These are phyloP conservation scores for Corythornis madagascariensis DNA, from an alignment of 2,113 vertebrate genomes.

Conservation along the genomic window DNA sequence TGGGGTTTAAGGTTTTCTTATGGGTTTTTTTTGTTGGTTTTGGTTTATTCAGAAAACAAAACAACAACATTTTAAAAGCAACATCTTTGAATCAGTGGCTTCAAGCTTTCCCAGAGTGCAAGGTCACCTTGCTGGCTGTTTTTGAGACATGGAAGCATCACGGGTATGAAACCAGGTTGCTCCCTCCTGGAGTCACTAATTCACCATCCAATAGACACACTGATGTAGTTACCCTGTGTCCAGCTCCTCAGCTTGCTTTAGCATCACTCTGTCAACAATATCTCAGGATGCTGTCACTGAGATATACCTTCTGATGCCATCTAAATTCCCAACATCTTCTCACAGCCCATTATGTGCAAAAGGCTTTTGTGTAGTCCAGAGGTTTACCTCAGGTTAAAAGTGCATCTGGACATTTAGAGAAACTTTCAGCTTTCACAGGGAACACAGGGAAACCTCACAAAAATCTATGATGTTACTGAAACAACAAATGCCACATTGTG, in stretches of 20 bases:
- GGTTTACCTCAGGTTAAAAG: neutral
- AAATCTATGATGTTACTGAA: neutral
- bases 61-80: neutral
- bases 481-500: neutral
- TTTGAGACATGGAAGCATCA: neutral
- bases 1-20: neutral
- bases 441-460: neutral
- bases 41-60: neutral
- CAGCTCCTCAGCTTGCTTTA: neutral
- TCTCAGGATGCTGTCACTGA: neutral
- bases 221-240: neutral
- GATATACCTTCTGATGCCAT: neutral
- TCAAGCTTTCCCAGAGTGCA: neutral
- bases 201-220: accelerated
- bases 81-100: neutral
- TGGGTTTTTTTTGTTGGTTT: neutral
- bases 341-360: neutral
- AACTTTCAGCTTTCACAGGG: neutral
- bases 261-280: neutral
- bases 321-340: neutral
- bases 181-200: neutral
- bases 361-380: neutral
- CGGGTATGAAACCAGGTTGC: neutral
- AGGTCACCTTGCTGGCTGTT: neutral
- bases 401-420: neutral